Percentiles rank a stretch among this genome's conserved stretches.
These are phyloP conservation scores for Streptopelia turtur DNA, from an alignment of 2,797 vertebrate species.

Conservation along the genomic window DNA sequence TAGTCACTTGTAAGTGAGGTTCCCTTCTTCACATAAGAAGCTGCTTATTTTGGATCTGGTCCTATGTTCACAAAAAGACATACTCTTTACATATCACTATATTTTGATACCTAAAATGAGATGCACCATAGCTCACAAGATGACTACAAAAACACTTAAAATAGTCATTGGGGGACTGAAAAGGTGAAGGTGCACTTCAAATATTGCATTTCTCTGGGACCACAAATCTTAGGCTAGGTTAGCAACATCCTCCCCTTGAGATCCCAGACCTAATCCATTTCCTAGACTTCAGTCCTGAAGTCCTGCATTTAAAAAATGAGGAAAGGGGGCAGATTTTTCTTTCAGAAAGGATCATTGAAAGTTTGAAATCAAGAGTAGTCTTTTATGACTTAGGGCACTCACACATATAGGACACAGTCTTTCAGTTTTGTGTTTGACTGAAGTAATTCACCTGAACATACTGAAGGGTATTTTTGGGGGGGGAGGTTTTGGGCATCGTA, in stretches of 20 bases:
- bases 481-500: not conserved
- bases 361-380: not conserved
- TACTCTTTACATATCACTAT: not conserved
- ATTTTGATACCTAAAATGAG: not conserved
- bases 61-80: not conserved
- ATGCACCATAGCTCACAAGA: not conserved
- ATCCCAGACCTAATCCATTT: not conserved
- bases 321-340: not conserved
- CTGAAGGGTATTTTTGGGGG: not conserved
- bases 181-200: not conserved
- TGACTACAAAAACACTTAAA: not conserved
- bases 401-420: accelerated
- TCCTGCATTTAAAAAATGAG: not conserved
- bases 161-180: not conserved
- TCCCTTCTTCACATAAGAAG: not conserved
- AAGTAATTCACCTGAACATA: not conserved
- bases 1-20: not conserved
- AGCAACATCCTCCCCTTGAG: not conserved
- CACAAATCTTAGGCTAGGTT: not conserved
- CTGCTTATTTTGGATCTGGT: not conserved
- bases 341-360: not conserved
- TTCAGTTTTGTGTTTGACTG: not conserved
- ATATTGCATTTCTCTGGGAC: not conserved
- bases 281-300: not conserved
- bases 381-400: not conserved